A percentile compares a stretch with the other conserved stretches of the same genome.
phyloP scores from a whole-genome alignment of 2,113 vertebrate species.

The Hipposideros armiger region DNA sequence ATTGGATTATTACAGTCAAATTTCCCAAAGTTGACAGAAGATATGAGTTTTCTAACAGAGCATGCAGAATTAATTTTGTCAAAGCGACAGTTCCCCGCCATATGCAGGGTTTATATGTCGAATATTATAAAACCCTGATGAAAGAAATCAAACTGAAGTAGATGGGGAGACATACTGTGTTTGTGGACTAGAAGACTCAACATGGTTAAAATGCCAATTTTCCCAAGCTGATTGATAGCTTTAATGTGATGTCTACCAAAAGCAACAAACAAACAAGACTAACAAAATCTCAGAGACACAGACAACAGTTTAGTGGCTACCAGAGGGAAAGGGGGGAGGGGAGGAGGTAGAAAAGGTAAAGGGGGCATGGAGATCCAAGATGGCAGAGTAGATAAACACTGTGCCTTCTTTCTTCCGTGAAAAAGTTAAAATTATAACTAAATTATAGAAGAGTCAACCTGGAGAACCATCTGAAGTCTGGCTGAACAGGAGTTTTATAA shows the following conservation, averaged over 20 bases:
- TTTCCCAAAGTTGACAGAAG: background rate
- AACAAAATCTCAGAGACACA: too few species aligned
- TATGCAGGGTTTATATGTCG: background rate
- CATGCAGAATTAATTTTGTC: slow-evolving; percentile 31
- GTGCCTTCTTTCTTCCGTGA: too few species aligned
- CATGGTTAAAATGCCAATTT: slow-evolving; percentile 43
- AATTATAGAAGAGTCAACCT: too few species aligned
- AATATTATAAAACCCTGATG: slow-evolving; percentile 27
- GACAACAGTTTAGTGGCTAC: too few species aligned
- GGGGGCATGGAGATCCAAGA: too few species aligned
- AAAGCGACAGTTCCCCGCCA: background rate
- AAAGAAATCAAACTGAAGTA: background rate
- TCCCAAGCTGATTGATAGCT: background rate
- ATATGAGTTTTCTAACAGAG: slow-evolving; percentile 17
- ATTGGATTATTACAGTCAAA: background rate
- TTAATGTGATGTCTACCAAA: slow-evolving; percentile 9
- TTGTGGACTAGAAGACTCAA: background rate
- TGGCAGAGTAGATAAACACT: too few species aligned
- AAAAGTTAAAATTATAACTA: too few species aligned
- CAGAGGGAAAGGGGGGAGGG: too few species aligned
- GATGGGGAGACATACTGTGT: background rate
- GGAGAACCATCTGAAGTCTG: too few species aligned
- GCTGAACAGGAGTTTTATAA: too few species aligned
- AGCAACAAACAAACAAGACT: too few species aligned
- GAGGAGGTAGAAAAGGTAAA: too few species aligned